A percentile compares a stretch with the other conserved stretches of the same genome.
Conservation (phyloP, 2,888 invertebrate species). For the Ornithoptera priamus region DNA sequence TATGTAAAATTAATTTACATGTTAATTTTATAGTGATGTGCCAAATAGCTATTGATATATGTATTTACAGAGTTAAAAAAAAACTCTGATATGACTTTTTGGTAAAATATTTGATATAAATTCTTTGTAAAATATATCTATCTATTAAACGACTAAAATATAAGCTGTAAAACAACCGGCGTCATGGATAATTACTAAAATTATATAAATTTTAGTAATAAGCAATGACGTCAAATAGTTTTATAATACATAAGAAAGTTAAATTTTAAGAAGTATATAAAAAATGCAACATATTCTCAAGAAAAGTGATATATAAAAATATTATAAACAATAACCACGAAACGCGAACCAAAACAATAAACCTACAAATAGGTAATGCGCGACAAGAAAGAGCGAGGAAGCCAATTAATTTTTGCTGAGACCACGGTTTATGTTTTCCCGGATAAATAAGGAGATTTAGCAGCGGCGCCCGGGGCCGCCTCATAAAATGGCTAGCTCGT, state of each 20-base stretch:
- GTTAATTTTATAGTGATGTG: too few species aligned
- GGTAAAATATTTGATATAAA: not conserved
- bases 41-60: too few species aligned
- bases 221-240: not conserved
- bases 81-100: too few species aligned
- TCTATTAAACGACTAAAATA: not conserved
- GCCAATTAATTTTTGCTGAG: constrained; percentile 78
- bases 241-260: not conserved
- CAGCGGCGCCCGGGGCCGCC: constrained; percentile 63
- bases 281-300: not conserved
- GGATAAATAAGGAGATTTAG: constrained; percentile 79
- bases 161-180: too few species aligned
- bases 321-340: constrained; percentile 42
- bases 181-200: too few species aligned
- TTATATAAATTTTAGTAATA: not conserved
- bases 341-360: constrained; percentile 53
- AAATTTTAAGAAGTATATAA: not conserved
- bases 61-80: too few species aligned
- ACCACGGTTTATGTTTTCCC: constrained; percentile 74
- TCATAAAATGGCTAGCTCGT: constrained; percentile 70
- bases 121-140: not conserved
- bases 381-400: constrained; percentile 65
- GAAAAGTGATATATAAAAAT: constrained; percentile 29
- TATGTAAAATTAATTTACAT: too few species aligned
- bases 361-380: constrained; percentile 62